Evolutionary conservation across 2,888 invertebrate genomes (phyloP).

Genomic region (Neria commutata): DNA sequence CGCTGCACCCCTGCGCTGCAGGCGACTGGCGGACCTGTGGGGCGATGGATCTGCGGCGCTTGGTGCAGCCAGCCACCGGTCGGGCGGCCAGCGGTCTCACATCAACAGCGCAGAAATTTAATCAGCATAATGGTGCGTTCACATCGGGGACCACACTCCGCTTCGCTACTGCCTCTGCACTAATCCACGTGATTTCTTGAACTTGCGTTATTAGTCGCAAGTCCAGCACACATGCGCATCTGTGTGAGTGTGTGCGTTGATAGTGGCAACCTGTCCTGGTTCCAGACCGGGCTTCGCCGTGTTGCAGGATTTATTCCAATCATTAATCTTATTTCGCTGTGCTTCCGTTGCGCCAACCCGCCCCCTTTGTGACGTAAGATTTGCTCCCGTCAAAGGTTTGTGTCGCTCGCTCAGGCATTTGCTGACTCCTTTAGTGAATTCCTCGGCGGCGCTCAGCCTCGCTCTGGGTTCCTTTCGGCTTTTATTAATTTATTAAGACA

Average conservation of each 20-base stretch:
- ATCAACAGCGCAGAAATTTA: slow-evolving; percentile 46
- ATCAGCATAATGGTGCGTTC: slow-evolving; percentile 58
- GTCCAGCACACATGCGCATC: slow-evolving; percentile 34
- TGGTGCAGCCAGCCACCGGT: not conserved
- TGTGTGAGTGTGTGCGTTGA: slow-evolving; percentile 36
- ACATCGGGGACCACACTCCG: slow-evolving; percentile 37
- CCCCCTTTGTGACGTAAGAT: not conserved
- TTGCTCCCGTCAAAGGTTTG: not conserved
- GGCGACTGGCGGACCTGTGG: not conserved
- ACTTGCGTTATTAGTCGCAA: slow-evolving; percentile 32
- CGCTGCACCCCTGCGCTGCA: no score
- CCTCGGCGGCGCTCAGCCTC: slow-evolving; percentile 29
- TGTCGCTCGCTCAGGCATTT: not conserved
- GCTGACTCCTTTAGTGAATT: slow-evolving; percentile 48
- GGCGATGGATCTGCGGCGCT: no score
- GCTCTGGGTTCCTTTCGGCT: slow-evolving; percentile 45
- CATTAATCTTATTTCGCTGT: slow-evolving; percentile 59
- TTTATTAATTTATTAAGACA: slow-evolving; percentile 44
- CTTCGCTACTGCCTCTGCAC: slow-evolving; percentile 31
- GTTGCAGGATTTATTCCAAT: slow-evolving; percentile 61
- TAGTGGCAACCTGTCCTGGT: slow-evolving; percentile 27
- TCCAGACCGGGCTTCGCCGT: slow-evolving; percentile 25
- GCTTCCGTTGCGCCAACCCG: slow-evolving; percentile 18
- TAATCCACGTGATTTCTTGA: slow-evolving; percentile 47
- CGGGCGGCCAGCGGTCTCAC: slow-evolving; percentile 11